Conservation (phyloP, 2,888 invertebrate genomes). For the Tinea semifulvella region DNA sequence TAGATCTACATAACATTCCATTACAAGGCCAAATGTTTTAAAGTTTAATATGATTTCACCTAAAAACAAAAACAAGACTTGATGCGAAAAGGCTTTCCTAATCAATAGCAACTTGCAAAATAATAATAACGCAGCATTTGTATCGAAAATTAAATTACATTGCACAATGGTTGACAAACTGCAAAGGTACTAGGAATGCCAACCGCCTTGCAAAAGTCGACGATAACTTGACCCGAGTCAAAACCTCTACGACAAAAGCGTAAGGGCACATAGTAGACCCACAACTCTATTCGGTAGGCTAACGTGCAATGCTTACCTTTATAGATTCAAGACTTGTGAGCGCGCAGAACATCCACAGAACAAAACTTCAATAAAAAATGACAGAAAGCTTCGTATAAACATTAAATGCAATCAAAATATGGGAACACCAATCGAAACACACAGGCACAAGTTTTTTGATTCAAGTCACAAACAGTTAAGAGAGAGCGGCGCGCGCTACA, state of each 20-base stretch:
- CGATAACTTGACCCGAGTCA: conserved; percentile 29
- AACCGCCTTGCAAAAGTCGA: conserved; percentile 47
- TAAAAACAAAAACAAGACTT: no score
- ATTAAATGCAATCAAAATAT: not conserved
- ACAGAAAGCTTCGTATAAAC: not conserved
- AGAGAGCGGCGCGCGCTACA: conserved; percentile 22
- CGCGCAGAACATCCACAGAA: conserved; percentile 24
- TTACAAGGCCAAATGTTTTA: not conserved
- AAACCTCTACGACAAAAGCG: conserved; percentile 13
- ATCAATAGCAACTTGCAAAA: not conserved
- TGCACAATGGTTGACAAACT: conserved; percentile 49
- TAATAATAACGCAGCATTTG: no score
- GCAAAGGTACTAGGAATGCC: conserved; percentile 38
- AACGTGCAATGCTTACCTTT: conserved; percentile 40
- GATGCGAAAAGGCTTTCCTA: not conserved
- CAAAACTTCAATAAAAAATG: not conserved
- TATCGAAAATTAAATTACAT: conserved; percentile 22
- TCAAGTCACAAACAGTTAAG: conserved; percentile 29
- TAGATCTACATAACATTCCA: not conserved
- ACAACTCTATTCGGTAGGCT: conserved; percentile 35
- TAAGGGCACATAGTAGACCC: conserved; percentile 32
- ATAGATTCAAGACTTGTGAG: conserved; percentile 29
- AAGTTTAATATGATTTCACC: not conserved
- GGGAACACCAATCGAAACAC: conserved; percentile 7
- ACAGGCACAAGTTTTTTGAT: conserved; percentile 15